A percentile compares a stretch with the other conserved stretches of the same genome.
Conservation (phyloP, 2,888 invertebrate species). For the Metopia argyrocephala region DNA sequence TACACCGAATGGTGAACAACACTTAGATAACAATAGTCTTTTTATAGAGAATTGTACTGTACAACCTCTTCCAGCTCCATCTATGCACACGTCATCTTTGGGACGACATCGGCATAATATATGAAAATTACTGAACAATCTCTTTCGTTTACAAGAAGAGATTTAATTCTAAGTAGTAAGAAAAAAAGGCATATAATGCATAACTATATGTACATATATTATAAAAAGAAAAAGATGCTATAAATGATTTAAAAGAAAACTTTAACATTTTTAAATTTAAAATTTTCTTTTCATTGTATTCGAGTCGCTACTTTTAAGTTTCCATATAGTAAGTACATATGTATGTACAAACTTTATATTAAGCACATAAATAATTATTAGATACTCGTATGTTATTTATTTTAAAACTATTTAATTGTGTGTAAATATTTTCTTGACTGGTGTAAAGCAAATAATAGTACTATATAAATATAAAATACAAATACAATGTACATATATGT, state of each 20-base stretch:
- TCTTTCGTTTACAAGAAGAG: constrained; percentile 65
- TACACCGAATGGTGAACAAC: constrained; percentile 59
- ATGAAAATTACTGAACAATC: constrained; percentile 72
- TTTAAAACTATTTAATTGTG: constrained; percentile 13
- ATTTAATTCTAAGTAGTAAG: constrained; percentile 58
- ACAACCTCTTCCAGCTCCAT: constrained; percentile 51
- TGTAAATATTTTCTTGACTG: constrained; percentile 37
- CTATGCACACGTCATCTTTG: constrained; percentile 76
- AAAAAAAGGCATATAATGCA: neutral
- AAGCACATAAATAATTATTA: too few species aligned
- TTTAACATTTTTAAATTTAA: constrained; percentile 38
- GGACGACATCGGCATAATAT: constrained; percentile 76
- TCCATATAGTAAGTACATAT: too few species aligned
- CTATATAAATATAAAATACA: constrained; percentile 11
- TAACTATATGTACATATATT: constrained; percentile 15
- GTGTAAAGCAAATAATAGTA: constrained; percentile 42
- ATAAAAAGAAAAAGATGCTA: constrained; percentile 68
- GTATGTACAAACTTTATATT: too few species aligned
- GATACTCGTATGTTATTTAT: neutral
- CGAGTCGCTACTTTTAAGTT: too few species aligned
- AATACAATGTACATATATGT: neutral
- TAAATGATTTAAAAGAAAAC: constrained; percentile 47
- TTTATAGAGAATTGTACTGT: constrained; percentile 72
- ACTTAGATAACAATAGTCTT: constrained; percentile 65
- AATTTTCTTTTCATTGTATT: constrained; percentile 29